phyloP scores from a whole-genome alignment of 2,113 vertebrate species.

The Lynx canadensis region DNA sequence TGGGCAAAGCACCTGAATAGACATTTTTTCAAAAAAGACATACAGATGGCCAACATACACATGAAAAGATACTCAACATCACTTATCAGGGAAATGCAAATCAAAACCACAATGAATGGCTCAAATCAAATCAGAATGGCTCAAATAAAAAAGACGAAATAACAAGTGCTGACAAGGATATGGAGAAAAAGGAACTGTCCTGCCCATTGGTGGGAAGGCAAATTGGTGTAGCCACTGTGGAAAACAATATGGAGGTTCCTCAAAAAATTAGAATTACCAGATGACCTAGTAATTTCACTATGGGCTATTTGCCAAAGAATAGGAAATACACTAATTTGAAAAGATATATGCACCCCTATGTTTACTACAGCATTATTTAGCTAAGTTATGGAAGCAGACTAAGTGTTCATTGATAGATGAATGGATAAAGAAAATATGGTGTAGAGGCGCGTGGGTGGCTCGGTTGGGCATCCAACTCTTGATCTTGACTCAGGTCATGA shows the following conservation, averaged over 20 bases:
- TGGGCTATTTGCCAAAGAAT: not conserved
- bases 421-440: not conserved
- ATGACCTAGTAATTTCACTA: not conserved
- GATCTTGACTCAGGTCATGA: too few species aligned
- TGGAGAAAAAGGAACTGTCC: not conserved
- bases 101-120: not conserved
- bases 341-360: not conserved
- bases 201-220: not conserved
- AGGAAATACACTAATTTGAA: not conserved
- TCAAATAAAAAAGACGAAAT: not conserved
- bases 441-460: too few species aligned
- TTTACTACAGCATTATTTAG: not conserved
- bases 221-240: not conserved
- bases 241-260: not conserved
- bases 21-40: not conserved
- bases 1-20: not conserved
- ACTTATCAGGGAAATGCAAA: not conserved
- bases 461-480: too few species aligned
- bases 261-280: not conserved
- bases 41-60: not conserved
- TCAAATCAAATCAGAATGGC: not conserved
- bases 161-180: not conserved
- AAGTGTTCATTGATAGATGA: not conserved
- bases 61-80: not conserved
- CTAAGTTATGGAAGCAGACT: not conserved